Base-by-base conservation (phyloP, 1,140 invertebrate genomes). In the Gonatopus flavifemur region DNA sequence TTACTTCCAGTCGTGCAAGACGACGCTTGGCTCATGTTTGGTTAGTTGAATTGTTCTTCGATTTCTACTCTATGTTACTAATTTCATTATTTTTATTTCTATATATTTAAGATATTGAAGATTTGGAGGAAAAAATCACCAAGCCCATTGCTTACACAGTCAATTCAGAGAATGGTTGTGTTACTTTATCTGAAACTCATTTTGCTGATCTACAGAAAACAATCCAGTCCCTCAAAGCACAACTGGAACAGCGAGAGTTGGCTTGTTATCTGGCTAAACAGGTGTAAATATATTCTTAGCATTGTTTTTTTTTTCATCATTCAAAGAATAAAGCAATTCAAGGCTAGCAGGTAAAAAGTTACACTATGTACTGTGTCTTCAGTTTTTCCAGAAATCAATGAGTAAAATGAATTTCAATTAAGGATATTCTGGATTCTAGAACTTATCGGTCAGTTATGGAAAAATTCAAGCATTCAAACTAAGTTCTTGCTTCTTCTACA, bases 1-100 rank as follows among this genome's bases (percentile, higher is more conserved):
- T 82, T 95, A 49, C 86, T 86, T 67, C 91, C 94, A 4, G 80
- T 84, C 8, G 53, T 83, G 25, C 82, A 86, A 48, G 87, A 91
- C 66, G 93, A 96, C 76, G 80, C 86, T 13, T 88, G 93, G 84
- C 77, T 96, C 33, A 92, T 88, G 84, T 89, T 86, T 77, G 92
- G 88, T 89, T 81, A 81, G 70, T 78, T 52, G 70, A 19, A 16
- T 16, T 38, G n/a, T n/a, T n/a, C n/a, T n/a, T n/a, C n/a, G n/a
- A n/a, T n/a, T n/a, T n/a, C n/a, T n/a, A n/a, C n/a, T n/a, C n/a
- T n/a, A n/a, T n/a, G n/a, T n/a, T n/a, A n/a, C n/a, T n/a, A n/a
- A n/a, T n/a, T n/a, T n/a, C n/a, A n/a, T n/a, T 21, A 44, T 42
- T 32, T 20, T 43, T 44, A 40, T 48, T 53, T 55, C 48, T 53